Conservation (phyloP, 2,797 vertebrate genomes). For the Yasuhikotakia modesta region DNA sequence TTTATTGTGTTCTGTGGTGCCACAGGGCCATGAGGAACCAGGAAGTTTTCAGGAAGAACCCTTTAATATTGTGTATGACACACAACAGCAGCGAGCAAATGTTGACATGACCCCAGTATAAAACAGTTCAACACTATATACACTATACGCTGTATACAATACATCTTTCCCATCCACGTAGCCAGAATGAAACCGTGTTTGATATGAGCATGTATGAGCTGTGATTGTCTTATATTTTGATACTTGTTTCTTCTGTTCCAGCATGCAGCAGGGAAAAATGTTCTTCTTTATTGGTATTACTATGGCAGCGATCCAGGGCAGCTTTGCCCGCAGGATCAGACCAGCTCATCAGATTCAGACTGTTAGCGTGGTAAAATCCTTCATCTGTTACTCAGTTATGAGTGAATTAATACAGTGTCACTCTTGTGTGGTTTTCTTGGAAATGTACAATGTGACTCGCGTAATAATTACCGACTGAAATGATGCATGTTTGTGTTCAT, state of each 20-base stretch:
- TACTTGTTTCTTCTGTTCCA: slow-evolving; percentile 63
- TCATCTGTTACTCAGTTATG: background rate
- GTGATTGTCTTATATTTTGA: too few species aligned
- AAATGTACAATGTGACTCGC: background rate
- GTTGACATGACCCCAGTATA: background rate
- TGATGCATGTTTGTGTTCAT: background rate
- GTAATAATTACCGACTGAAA: slow-evolving; percentile 17
- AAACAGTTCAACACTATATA: background rate
- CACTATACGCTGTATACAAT: too few species aligned
- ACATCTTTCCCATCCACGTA: background rate
- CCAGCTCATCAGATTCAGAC: slow-evolving; percentile 84
- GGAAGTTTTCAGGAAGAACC: background rate
- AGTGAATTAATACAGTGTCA: background rate
- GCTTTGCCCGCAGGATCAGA: slow-evolving; percentile 89
- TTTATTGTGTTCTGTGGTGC: background rate
- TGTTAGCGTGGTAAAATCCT: slow-evolving; percentile 80
- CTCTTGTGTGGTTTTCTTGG: background rate
- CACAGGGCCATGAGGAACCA: background rate
- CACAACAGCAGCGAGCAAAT: slow-evolving; percentile 14
- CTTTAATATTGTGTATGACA: background rate
- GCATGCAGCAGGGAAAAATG: slow-evolving; percentile 98
- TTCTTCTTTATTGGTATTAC: slow-evolving; percentile 96
- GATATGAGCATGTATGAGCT: background rate
- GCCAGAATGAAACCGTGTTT: background rate
- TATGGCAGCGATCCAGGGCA: slow-evolving; percentile 93